These are phyloP conservation scores for Trididemnum miniatum DNA, from an alignment of 23 tunicate species.

Conservation along the genomic window DNA sequence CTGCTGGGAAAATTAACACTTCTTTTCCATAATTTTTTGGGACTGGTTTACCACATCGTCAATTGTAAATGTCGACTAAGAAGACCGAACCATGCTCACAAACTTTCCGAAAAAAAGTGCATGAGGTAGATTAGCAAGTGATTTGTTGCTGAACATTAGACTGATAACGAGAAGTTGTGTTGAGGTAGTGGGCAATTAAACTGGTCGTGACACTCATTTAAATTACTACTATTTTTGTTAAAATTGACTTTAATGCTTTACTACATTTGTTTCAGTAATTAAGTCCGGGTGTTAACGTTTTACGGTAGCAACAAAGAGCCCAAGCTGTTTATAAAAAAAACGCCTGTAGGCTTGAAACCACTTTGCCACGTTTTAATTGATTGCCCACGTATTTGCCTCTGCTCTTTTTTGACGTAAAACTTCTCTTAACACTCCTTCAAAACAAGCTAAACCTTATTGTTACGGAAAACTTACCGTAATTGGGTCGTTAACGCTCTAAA, in stretches of 20 bases:
- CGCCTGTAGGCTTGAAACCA: slow-evolving; percentile 21
- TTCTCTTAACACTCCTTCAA: not conserved
- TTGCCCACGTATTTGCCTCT: slow-evolving; percentile 10
- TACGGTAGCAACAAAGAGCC: not conserved
- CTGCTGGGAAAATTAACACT: no score
- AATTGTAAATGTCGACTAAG: no score
- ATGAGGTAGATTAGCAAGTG: no score
- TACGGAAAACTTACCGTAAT: not conserved
- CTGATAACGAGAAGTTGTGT: no score
- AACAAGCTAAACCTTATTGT: slow-evolving; percentile 5
- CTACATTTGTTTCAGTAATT: not conserved
- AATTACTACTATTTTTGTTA: not conserved
- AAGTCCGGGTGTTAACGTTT: not conserved
- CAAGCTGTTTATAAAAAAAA: not conserved
- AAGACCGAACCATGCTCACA: no score
- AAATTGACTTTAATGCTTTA: not conserved
- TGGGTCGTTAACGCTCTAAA: not conserved
- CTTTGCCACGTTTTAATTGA: slow-evolving; percentile 30
- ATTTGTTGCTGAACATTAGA: no score
- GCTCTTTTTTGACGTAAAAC: not conserved
- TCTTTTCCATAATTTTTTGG: no score
- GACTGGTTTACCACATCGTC: no score
- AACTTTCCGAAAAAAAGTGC: no score
- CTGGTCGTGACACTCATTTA: not conserved
- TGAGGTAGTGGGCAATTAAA: no score